These are phyloP conservation scores for Pedionomus torquatus DNA, from an alignment of 2,113 vertebrate genomes.

Conservation along the genomic window DNA sequence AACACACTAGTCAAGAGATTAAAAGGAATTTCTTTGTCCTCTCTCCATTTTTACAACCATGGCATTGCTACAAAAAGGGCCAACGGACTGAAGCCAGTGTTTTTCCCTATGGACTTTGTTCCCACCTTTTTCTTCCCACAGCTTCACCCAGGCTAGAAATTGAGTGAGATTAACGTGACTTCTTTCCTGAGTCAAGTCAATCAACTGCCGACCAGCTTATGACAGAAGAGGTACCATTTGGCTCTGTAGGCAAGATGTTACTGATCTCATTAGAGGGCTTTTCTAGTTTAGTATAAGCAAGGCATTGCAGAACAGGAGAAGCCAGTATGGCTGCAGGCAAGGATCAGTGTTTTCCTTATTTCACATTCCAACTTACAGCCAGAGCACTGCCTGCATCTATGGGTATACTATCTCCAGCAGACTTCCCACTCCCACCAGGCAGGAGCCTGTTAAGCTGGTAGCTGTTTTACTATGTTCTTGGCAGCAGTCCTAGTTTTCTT, in stretches of 20 bases:
- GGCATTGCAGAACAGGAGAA: neutral
- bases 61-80: neutral
- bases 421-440: neutral
- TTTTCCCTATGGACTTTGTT: neutral
- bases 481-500: neutral
- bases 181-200: neutral
- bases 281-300: neutral
- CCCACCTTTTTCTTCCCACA: neutral
- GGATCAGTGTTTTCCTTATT: neutral
- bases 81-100: neutral
- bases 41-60: neutral
- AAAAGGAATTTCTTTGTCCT: neutral
- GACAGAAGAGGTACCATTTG: neutral
- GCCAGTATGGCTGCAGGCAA: neutral
- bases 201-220: neutral
- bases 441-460: neutral
- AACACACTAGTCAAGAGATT: neutral
- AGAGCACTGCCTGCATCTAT: neutral
- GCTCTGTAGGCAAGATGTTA: neutral
- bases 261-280: neutral
- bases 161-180: neutral
- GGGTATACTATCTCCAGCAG: fast-evolving
- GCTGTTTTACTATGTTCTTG: neutral
- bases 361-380: neutral
- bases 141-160: neutral